A percentile compares a stretch with the other conserved stretches of the same genome.
phyloP scores from a whole-genome alignment of 2,113 vertebrate genomes.

The Notechis scutatus region DNA sequence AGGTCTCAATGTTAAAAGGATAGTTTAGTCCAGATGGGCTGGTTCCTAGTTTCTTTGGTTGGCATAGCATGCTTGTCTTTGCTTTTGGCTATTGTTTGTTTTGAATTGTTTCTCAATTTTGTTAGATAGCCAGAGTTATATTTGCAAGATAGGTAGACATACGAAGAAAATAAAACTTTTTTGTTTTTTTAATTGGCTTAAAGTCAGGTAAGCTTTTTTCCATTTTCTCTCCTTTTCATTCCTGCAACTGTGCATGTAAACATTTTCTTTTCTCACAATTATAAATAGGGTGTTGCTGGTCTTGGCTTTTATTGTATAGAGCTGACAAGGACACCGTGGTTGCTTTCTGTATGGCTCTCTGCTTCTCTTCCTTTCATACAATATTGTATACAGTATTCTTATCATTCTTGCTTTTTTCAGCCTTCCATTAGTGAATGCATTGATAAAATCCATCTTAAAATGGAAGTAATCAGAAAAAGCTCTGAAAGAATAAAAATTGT shows the following conservation, averaged over 20 bases:
- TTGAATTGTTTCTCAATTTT: not conserved
- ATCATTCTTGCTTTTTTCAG: not conserved
- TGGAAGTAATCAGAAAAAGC: not conserved
- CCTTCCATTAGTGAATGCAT: not conserved
- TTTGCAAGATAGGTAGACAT: not conserved
- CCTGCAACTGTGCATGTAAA: not conserved
- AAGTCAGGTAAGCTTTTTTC: not conserved
- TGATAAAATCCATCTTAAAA: not conserved
- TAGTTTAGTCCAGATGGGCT: not conserved
- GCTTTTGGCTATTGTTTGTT: not conserved
- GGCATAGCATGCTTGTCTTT: not conserved
- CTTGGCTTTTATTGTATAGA: not conserved
- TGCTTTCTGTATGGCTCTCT: not conserved
- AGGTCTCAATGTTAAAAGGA: not conserved
- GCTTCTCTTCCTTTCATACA: not conserved
- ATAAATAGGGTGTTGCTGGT: not conserved
- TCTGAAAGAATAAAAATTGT: not conserved
- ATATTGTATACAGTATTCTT: not conserved
- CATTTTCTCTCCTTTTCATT: not conserved
- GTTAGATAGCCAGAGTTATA: not conserved
- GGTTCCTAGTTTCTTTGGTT: not conserved
- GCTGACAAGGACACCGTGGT: not conserved
- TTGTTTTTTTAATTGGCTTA: not conserved
- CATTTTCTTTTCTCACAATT: not conserved
- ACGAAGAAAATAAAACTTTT: not conserved